Evolutionary conservation across 2,113 vertebrate genomes (phyloP), one percentile per base, ranked within the genome.

Genomic region (Fregetta grallaria): DNA sequence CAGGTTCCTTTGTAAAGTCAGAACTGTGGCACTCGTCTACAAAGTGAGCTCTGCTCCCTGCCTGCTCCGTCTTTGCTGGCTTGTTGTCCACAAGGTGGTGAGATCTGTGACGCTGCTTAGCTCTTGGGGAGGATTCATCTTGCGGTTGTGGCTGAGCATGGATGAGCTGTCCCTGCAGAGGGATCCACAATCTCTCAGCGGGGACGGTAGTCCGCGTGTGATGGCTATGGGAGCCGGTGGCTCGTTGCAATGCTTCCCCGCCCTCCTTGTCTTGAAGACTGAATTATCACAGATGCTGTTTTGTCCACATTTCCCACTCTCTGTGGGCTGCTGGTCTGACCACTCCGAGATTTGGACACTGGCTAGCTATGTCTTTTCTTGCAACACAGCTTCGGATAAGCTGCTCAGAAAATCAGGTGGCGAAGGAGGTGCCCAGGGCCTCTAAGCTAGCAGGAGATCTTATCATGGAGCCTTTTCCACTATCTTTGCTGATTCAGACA

Each of bases 211-310:
- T 6, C 50, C 2, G 0, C 1, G 0, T 14, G 30, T 32, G 50
- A 40, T 53, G 19, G 32, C 10, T 53, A 7, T 30, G 45, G 34
- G 40, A 61, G 67, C 38, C 4, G 7, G 15, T 52, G 73, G 55
- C 25, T 56, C 2, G 0, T 40, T 29, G 34, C 55, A 26, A 1
- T 40, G 56, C 30, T 55, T 50, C n/a, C 38, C 0, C 0, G 9
- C 52, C 13, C 30, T 77, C 34, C 47, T 78, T 23, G 10, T 55
- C 59, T 40, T n/a, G 32, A 50, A 49, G 55, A 34, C 61, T 47
- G 40, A 25, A 45, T 36, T 75, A 17, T 76, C 25, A 8, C 15
- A 15, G n/a, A 7, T 44, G 47, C 47, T 29, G 13, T 61, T 86
- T 22, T 44, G 34, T 62, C 65, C 53, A 4, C 7, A 1, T 67